Evolutionary conservation across 2,888 invertebrate species (phyloP), one percentile per base, ranked within the genome.

Genomic region (Anodontia alba): DNA sequence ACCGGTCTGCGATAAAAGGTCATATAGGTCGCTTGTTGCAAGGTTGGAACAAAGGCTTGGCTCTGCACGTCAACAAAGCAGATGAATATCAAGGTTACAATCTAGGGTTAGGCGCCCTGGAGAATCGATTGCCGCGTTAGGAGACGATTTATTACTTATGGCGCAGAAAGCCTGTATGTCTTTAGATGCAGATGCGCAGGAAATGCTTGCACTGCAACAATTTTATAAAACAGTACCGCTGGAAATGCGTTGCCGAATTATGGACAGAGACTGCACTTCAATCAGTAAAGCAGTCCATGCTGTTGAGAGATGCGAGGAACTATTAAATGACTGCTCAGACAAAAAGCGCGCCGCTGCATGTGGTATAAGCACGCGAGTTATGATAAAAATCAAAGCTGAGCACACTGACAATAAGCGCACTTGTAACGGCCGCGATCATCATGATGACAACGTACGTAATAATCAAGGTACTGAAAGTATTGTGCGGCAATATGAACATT

Each of bases 231-330:
- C 36, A n/a, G n/a, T n/a, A 12, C 70, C 76, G 10, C 7, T 70
- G 15, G 76, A 76, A 29, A 70, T 70, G 76, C 70, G 76, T 26
- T 76, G 76, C 31, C 46, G 70, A 23, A 20, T 70, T 29, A 70
- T 76, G 70, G 76, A 76, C 12, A 42, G 43, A 1, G 46, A 62
- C 57, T 76, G 71, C 46, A 70, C n/a, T 42, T 70, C 54, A n/a
- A 62, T 76, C 0, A 62, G 76, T 1, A 70, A 70, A 31, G 76
- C 76, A 17, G 76, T 76, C 17, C 70, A 76, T n/a, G 57, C 70
- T 0, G 76, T 76, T 12, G 76, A 76, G n/a, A 29, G 76, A 20
- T 76, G 70, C 26, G 76, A 76, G 36, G 76, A 70, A 8, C 31
- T 76, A 38, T 29, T 76, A n/a, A 57, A 29, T 29, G 57, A 57